phyloP scores from a whole-genome alignment of 1,140 invertebrate species.

The Akabosia matsudoensis region DNA sequence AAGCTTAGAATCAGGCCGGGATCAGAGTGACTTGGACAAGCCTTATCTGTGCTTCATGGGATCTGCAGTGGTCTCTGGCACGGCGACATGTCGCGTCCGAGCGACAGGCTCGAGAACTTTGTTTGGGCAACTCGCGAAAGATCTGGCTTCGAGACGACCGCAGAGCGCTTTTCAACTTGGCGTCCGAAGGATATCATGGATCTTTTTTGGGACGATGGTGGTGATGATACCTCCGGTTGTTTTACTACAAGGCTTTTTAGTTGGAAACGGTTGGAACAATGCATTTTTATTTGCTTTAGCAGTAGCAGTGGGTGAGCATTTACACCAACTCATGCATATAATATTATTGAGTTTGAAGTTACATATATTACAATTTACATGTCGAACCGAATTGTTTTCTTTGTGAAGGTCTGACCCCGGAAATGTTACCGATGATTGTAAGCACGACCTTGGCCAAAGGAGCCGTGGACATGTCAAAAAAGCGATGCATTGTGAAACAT shows the following conservation, averaged over 20 bases:
- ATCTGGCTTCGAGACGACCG: background rate
- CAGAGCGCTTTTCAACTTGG: constrained; percentile 36
- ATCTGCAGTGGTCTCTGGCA: constrained; percentile 32
- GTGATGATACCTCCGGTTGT: constrained; percentile 29
- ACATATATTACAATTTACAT: background rate
- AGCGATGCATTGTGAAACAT: constrained; percentile 30
- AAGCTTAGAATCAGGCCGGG: background rate
- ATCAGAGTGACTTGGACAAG: constrained; percentile 14
- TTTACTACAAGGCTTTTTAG: constrained; percentile 20
- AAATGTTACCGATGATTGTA: constrained; percentile 38
- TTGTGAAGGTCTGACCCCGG: constrained; percentile 25
- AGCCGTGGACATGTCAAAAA: constrained; percentile 11
- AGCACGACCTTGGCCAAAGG: constrained; percentile 31
- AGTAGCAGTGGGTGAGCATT: constrained; percentile 27
- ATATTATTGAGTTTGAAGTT: background rate
- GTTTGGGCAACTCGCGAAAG: constrained; percentile 11
- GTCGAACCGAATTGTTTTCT: too few species aligned
- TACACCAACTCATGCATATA: background rate
- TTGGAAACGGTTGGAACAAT: constrained; percentile 4
- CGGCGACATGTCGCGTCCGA: constrained; percentile 6
- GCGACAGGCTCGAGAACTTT: constrained; percentile 19
- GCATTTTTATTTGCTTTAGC: constrained; percentile 26
- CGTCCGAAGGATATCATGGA: constrained; percentile 36
- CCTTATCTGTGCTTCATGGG: constrained; percentile 34
- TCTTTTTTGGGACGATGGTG: constrained; percentile 33